Evolutionary conservation across 30 jellyfish, hydroid and myxozoan species (phyloP).

Genomic region (Mastigias papua): DNA sequence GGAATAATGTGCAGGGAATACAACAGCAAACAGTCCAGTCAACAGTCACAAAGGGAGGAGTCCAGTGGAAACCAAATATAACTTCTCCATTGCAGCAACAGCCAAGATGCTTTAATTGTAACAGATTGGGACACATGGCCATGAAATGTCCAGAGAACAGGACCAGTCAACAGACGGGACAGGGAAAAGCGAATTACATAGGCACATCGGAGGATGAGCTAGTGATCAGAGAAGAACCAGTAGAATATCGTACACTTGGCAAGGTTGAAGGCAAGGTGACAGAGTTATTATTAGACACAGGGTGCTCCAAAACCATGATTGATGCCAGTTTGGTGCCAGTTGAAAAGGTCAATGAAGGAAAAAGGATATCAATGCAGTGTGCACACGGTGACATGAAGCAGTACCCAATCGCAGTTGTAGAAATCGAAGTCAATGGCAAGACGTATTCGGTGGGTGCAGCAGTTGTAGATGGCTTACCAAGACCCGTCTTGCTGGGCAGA

Average conservation of each 20-base stretch:
- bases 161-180: neutral
- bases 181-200: neutral
- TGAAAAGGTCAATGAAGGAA: neutral
- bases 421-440: neutral
- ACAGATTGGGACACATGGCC: neutral
- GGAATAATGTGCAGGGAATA: neutral
- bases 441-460: neutral
- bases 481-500: neutral
- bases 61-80: neutral
- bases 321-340: neutral
- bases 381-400: neutral
- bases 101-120: neutral
- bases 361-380: neutral
- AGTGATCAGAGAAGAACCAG: too few relatives aligned
- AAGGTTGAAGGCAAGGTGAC: neutral
- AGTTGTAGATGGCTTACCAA: neutral
- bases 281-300: neutral
- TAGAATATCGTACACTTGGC: neutral
- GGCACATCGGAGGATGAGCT: neutral
- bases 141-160: neutral
- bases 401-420: neutral
- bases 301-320: neutral
- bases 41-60: neutral
- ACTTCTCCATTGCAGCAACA: neutral
- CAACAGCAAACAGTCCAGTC: conserved; percentile 5